Base-by-base conservation (phyloP, 2,113 vertebrate genomes). In the Gymnocephalus cernua region DNA sequence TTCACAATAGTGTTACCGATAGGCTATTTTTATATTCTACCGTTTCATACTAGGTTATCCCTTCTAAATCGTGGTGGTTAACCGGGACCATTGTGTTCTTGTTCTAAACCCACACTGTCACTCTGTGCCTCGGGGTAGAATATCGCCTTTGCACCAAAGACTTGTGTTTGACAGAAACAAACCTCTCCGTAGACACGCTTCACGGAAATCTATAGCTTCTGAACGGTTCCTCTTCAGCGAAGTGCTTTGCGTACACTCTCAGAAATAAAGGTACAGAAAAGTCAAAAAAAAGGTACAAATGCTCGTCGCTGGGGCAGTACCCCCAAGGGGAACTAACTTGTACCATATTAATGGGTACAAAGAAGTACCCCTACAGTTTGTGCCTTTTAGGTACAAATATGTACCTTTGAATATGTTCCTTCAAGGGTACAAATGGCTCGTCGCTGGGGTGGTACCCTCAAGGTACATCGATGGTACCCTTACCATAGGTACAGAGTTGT, bases 111-210 rank as follows among this genome's bases (percentile, higher is more conserved):
- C 79, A 74, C 89, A 69, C 77, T 82, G 77, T 82, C 88, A 83
- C 68, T 79, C 50, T 41, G 65, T 51, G 81, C 85, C 71, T 77
- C 64, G 58, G 71, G 85, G 69, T 63, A 54, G 61, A 77, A 74
- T 76, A 67, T 83, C 53, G 58, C 73, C 83, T 89, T 89, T 87
- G 75, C 77, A 75, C 63, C 68, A 86, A 71, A 88, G 67, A 67
- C 75, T 78, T 68, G 56, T 83, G 79, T 86, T 77, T 85, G 79
- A 86, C 76, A 88, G 70, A 80, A 82, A 80, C 81, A 82, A 83
- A 64, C 59, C 41, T 79, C 79, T 81, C 50, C 53, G 54, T 48
- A 69, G 75, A 86, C 75, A 87, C 59, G 76, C 71, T 85, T 62
- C 35, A 51, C 50, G 25, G 63, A 70, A 77, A 86, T 70, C 44